Conservation (phyloP, 2,888 invertebrate species). For the Ormia ochracea region DNA sequence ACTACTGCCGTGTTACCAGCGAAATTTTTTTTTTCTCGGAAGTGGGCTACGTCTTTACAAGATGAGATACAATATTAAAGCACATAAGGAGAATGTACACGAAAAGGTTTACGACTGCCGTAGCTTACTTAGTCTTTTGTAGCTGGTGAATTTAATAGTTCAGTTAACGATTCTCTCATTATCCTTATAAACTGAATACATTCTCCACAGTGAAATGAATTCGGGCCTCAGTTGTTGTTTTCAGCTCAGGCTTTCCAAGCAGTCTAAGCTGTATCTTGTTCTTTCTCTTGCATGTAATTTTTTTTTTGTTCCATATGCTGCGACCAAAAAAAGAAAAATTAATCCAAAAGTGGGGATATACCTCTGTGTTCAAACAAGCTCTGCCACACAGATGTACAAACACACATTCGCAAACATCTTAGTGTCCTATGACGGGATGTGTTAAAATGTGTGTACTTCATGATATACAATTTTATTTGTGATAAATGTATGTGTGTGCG, state of each 20-base stretch:
- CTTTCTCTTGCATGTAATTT: constrained; percentile 19
- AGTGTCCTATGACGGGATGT: neutral
- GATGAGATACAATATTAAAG: too few relatives aligned
- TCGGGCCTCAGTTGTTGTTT: neutral
- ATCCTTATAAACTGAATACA: too few relatives aligned
- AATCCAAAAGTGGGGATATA: constrained; percentile 49
- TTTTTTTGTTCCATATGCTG: constrained; percentile 6
- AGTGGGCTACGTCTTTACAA: too few relatives aligned
- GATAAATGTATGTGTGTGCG: constrained; percentile 61
- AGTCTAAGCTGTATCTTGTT: constrained; percentile 35
- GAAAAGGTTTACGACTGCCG: too few relatives aligned
- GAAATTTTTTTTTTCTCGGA: too few relatives aligned
- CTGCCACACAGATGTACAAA: neutral
- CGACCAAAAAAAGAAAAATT: constrained; percentile 29
- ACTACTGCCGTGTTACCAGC: too few relatives aligned
- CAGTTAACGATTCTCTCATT: too few relatives aligned
- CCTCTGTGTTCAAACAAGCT: constrained; percentile 34
- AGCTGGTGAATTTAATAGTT: too few relatives aligned
- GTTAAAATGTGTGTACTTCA: neutral
- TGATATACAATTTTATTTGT: neutral
- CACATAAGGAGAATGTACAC: too few relatives aligned
- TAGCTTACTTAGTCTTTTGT: too few relatives aligned
- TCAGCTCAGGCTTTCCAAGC: neutral
- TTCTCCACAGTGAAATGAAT: too few relatives aligned
- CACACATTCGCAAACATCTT: neutral